Evolutionary conservation across 2,888 invertebrate genomes (phyloP).

Genomic region (Azorinus chamasolen): DNA sequence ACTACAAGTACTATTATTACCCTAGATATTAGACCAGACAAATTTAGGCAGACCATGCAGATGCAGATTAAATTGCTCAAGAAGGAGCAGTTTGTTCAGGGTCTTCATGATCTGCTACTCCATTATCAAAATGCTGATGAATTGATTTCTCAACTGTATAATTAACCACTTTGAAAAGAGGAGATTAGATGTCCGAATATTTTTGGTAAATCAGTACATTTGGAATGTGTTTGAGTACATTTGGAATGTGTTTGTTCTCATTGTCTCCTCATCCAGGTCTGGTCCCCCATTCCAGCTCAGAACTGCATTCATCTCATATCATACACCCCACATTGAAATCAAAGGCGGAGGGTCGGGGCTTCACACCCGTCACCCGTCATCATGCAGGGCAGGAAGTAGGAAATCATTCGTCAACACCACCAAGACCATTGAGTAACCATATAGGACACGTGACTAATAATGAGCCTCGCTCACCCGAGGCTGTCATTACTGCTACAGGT

Average conservation of each 20-base stretch:
- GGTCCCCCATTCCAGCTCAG: constrained; percentile 52
- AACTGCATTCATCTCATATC: constrained; percentile 85
- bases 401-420: constrained; percentile 80
- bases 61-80: too few relatives aligned
- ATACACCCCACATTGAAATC: constrained; percentile 80
- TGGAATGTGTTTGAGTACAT: too few relatives aligned
- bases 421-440: constrained; percentile 81
- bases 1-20: too few relatives aligned
- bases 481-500: constrained; percentile 56
- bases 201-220: too few relatives aligned
- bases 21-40: too few relatives aligned
- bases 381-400: constrained; percentile 57
- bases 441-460: constrained; percentile 22
- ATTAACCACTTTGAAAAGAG: too few relatives aligned
- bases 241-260: constrained; percentile 11
- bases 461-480: constrained; percentile 61
- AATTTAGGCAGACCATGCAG: too few relatives aligned
- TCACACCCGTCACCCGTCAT: constrained; percentile 69
- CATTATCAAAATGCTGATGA: too few relatives aligned
- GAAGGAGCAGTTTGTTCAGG: too few relatives aligned
- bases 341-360: constrained; percentile 69
- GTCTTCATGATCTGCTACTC: too few relatives aligned
- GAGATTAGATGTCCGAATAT: too few relatives aligned
- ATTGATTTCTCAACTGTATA: too few relatives aligned
- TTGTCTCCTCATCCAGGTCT: constrained; percentile 27